Conservation (phyloP, 2,113 vertebrate species). For the Percina caprodes region DNA sequence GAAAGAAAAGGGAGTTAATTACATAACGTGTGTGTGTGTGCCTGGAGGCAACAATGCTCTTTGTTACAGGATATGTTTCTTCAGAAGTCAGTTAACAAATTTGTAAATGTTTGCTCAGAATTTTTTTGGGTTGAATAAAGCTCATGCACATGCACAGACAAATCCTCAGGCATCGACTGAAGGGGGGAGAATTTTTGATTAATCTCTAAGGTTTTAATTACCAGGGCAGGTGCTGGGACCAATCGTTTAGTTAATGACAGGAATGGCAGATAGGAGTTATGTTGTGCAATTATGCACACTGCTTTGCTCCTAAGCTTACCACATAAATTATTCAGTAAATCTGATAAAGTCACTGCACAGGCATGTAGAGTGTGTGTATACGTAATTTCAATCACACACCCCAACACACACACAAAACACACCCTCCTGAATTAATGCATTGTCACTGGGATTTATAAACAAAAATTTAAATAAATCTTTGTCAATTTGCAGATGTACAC, state of each 20-base stretch:
- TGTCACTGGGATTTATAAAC: slow-evolving; percentile 37
- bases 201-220: slow-evolving; percentile 77
- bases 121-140: slow-evolving; percentile 8
- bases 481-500: slow-evolving; percentile 30
- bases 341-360: slow-evolving; percentile 62
- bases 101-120: slow-evolving; percentile 23
- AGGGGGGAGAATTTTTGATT: slow-evolving; percentile 57
- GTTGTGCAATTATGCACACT: slow-evolving; percentile 69
- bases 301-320: slow-evolving; percentile 52
- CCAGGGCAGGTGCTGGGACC: slow-evolving; percentile 65
- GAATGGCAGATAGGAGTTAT: slow-evolving; percentile 66
- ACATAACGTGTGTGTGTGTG: not conserved
- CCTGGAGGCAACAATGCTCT: slow-evolving; percentile 1
- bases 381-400: slow-evolving; percentile 30
- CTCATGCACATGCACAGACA: slow-evolving; percentile 13
- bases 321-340: slow-evolving; percentile 74
- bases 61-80: slow-evolving; percentile 27
- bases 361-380: slow-evolving; percentile 19
- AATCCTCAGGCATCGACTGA: not conserved
- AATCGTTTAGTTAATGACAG: slow-evolving; percentile 67
- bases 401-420: slow-evolving; percentile 15
- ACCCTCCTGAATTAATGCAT: slow-evolving; percentile 16
- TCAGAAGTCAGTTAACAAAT: slow-evolving; percentile 26
- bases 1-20: slow-evolving; percentile 36
- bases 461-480: slow-evolving; percentile 52